Conservation (phyloP, 2,113 vertebrate genomes). For the Edolisoma coerulescens region DNA sequence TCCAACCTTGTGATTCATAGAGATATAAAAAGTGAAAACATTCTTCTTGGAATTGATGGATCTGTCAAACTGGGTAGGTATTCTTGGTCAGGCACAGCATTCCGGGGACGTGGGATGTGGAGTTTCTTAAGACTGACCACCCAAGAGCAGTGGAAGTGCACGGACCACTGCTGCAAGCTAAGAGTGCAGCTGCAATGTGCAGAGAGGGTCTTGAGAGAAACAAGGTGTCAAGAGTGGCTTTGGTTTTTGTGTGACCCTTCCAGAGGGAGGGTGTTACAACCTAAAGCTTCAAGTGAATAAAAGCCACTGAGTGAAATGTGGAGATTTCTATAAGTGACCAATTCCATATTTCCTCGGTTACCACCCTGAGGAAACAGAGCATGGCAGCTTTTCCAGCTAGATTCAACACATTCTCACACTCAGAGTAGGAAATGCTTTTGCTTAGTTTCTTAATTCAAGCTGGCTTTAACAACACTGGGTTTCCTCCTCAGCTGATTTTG, state of each 20-base stretch:
- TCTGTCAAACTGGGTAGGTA: slow-evolving; percentile 94
- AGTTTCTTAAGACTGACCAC: neutral
- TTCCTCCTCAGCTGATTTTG: slow-evolving; percentile 87
- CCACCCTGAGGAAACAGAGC: neutral
- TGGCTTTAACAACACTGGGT: neutral
- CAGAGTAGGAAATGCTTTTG: neutral
- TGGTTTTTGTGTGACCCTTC: neutral
- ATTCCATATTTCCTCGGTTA: neutral
- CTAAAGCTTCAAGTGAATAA: neutral
- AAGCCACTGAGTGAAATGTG: neutral
- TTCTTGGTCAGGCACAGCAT: neutral
- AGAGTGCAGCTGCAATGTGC: neutral
- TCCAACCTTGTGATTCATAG: slow-evolving; percentile 94
- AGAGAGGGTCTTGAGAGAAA: neutral
- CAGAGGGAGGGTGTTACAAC: neutral
- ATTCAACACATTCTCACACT: neutral
- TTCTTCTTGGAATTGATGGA: slow-evolving; percentile 94
- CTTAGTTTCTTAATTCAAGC: neutral
- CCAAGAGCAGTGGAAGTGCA: neutral
- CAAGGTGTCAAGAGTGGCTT: neutral
- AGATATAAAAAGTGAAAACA: slow-evolving; percentile 97
- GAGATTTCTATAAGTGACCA: neutral
- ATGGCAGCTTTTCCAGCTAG: rapidly evolving
- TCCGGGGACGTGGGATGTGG: neutral
- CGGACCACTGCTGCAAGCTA: neutral